These are phyloP conservation scores for Caenorhabditis auriculariae DNA, from an alignment of 2,888 invertebrate genomes.

Conservation along the genomic window DNA sequence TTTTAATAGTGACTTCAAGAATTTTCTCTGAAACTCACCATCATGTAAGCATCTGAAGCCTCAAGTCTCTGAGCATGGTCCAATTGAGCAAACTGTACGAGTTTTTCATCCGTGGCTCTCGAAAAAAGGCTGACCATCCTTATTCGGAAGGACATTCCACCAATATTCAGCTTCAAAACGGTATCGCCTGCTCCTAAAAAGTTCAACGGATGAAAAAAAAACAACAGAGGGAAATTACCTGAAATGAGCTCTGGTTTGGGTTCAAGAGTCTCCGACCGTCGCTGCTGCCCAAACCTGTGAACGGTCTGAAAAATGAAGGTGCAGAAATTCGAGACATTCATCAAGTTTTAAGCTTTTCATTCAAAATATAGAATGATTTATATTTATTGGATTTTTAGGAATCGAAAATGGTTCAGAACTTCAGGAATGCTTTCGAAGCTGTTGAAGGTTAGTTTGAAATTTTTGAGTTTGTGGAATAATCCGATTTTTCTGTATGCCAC, in stretches of 20 bases:
- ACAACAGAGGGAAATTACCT: constrained; percentile 2
- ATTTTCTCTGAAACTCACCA: no score
- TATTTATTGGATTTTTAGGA: no score
- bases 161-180: constrained; percentile 44
- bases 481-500: no score
- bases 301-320: constrained; percentile 26
- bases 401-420: no score
- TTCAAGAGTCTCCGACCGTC: constrained; percentile 20
- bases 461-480: no score
- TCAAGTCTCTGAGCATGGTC: constrained; percentile 38
- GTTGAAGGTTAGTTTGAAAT: no score
- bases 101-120: constrained; percentile 31
- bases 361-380: no score
- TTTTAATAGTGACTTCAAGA: no score
- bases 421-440: no score
- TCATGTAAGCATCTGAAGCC: constrained; percentile 36
- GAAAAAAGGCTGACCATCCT: constrained; percentile 39
- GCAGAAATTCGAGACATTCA: no score
- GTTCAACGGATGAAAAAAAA: no score
- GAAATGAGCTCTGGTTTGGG: constrained; percentile 31
- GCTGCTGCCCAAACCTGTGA: constrained; percentile 22
- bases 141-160: constrained; percentile 47
- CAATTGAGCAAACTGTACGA: constrained; percentile 39
- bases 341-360: no score
- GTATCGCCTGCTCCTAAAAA: constrained; percentile 40